These are phyloP conservation scores for Ridgeia piscesae DNA, from an alignment of 1,140 invertebrate genomes.

Conservation along the genomic window DNA sequence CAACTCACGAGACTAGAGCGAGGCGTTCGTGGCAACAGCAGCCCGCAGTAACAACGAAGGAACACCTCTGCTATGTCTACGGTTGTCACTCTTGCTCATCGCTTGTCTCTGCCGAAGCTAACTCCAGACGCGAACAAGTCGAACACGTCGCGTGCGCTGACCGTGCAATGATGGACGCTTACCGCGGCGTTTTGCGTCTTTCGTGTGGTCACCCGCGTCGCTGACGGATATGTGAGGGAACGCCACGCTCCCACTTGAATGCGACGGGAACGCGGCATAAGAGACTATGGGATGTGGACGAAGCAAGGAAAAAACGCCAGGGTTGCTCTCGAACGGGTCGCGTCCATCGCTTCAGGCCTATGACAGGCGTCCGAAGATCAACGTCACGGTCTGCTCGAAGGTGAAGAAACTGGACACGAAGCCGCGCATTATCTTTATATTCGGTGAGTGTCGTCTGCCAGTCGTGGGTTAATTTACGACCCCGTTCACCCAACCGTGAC, in stretches of 20 bases:
- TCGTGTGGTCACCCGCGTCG: not conserved
- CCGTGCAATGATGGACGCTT: not conserved
- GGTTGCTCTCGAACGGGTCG: not conserved
- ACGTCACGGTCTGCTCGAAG: constrained; percentile 17
- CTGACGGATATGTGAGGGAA: not conserved
- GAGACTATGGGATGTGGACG: constrained; percentile 29
- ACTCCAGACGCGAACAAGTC: not conserved
- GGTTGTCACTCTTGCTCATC: not conserved
- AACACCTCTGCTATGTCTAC: not conserved
- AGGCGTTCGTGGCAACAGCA: not conserved
- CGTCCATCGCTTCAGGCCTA: not conserved
- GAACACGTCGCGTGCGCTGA: not conserved
- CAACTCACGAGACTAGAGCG: not conserved
- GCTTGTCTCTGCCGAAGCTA: not conserved
- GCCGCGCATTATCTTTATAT: constrained; percentile 26
- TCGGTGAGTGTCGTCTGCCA: constrained; percentile 22
- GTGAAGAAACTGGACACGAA: constrained; percentile 21
- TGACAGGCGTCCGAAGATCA: constrained; percentile 26
- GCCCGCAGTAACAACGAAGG: not conserved
- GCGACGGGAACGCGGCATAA: not conserved
- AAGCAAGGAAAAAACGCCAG: constrained; percentile 22
- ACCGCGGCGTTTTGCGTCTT: not conserved
- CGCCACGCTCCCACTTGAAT: not conserved
- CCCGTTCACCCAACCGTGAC: not conserved
- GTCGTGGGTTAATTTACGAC: not conserved